phyloP scores from a whole-genome alignment of 2,888 invertebrate genomes.

The Sphecodes monilicornis region DNA sequence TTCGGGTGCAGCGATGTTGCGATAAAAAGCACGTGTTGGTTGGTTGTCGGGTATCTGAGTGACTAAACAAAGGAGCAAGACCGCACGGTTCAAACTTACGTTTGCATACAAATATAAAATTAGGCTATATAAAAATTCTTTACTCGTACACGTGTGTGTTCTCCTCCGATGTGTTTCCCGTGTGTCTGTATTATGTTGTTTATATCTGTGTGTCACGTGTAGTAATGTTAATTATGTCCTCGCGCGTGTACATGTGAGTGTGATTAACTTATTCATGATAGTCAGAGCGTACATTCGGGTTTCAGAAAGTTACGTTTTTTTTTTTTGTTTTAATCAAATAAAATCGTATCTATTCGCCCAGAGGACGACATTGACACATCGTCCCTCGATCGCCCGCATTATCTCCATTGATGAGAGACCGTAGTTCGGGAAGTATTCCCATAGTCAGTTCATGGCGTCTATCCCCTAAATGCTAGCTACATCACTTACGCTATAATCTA shows the following conservation, averaged over 20 bases:
- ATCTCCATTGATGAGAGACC: constrained; percentile 82
- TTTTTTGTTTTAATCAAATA: constrained; percentile 78
- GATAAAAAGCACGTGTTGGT: constrained; percentile 40
- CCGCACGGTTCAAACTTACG: constrained; percentile 71
- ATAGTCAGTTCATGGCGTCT: constrained; percentile 82
- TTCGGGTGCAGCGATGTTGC: constrained; percentile 36
- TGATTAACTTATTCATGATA: constrained; percentile 59
- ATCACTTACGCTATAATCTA: constrained; percentile 76
- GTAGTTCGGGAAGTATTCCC: constrained; percentile 77
- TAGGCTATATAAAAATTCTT: constrained; percentile 82
- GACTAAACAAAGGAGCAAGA: constrained; percentile 72
- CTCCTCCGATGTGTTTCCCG: constrained; percentile 30
- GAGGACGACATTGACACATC: constrained; percentile 73
- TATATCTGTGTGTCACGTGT: neutral
- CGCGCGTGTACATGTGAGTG: neutral
- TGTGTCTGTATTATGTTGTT: constrained; percentile 27
- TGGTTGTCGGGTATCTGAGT: constrained; percentile 31
- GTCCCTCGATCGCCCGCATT: constrained; percentile 76
- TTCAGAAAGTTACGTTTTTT: constrained; percentile 21
- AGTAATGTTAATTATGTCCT: constrained; percentile 36
- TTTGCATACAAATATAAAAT: constrained; percentile 81
- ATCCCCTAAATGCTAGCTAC: constrained; percentile 83
- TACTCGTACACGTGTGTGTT: constrained; percentile 46
- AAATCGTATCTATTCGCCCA: constrained; percentile 79
- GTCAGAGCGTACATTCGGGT: constrained; percentile 72